Conservation (phyloP, 2,888 invertebrate species). For the Steinernema scapterisci region DNA sequence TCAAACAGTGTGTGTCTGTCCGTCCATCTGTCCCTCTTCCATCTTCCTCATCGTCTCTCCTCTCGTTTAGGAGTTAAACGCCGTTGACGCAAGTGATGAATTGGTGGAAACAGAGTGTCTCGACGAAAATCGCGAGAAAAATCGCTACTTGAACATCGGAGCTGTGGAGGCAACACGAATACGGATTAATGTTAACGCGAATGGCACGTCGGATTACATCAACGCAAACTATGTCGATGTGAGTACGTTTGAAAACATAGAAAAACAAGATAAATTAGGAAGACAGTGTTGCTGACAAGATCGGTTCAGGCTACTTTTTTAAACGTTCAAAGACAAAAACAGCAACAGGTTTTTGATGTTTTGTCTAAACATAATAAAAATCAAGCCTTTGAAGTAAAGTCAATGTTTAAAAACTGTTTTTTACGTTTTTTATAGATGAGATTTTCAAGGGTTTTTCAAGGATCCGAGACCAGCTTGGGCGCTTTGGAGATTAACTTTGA, state of each 20-base stretch:
- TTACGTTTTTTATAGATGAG: no score
- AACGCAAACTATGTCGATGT: conserved; percentile 54
- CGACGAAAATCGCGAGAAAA: conserved; percentile 45
- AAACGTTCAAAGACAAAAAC: no score
- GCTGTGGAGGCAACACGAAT: conserved; percentile 60
- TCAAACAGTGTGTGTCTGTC: not conserved
- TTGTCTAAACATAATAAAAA: no score
- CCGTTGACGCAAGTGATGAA: conserved; percentile 31
- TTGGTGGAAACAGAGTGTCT: conserved; percentile 25
- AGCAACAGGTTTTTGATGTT: no score
- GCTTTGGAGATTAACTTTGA: no score
- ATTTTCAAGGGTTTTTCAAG: no score
- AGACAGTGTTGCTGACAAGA: not conserved
- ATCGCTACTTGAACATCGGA: conserved; percentile 61
- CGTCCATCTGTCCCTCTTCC: no score
- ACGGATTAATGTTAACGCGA: conserved; percentile 48
- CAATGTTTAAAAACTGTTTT: no score
- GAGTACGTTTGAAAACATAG: conserved; percentile 34
- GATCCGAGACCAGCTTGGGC: no score
- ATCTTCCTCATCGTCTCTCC: conserved; percentile 10
- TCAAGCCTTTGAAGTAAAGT: no score
- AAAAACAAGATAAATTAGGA: not conserved
- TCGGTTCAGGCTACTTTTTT: no score
- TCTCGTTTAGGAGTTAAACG: conserved; percentile 31
- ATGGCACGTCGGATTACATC: conserved; percentile 43